Base-by-base conservation (phyloP, 1,140 invertebrate genomes). In the Euura lappo region DNA sequence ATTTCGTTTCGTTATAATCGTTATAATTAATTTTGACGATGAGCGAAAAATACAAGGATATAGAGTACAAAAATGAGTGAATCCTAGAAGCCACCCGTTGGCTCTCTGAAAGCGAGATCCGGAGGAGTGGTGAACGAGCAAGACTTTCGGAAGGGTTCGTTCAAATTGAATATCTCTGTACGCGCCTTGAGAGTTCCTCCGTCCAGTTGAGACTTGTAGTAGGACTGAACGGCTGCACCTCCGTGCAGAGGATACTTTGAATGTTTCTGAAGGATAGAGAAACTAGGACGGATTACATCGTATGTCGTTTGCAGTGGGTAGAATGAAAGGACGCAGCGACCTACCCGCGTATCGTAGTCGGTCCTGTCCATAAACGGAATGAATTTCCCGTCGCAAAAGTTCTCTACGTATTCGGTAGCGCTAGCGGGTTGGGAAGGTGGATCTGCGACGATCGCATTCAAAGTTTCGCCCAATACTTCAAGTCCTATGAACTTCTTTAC, bases 91-190 rank as follows among this genome's bases (percentile, higher is more conserved):
- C 76, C 76, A 73, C 74, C 71, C 44, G 67, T 45, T 13, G 75
- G 77, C 72, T 79, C 78, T 66, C 75, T 73, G 44, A 78, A 65
- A 47, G 78, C 75, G n/a, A 75, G 51, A 73, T 79, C 78, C 45
- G 77, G 77, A 70, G 77, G 76, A 66, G 77, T 79, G 13, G 78
- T 79, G 60, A 81, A 78, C 45, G 71, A 60, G 45, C 72, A 74
- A 69, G 74, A 78, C 72, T 67, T 81, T 42, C 75, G 71, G 74
- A 81, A 81, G 44, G 80, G 80, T 67, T 78, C 72, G 43, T 77
- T 74, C 44, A 74, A 64, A 75, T 79, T 78, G 28, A 45, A 68
- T 13, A 78, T 71, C 74, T 75, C 72, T 5, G 72, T 47, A 42
- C 45, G 72, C 44, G 65, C 45, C 70, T 77, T 81, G 65, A 81